Base-by-base conservation (phyloP, 2,888 invertebrate genomes). In the Galerucella nymphaeae region DNA sequence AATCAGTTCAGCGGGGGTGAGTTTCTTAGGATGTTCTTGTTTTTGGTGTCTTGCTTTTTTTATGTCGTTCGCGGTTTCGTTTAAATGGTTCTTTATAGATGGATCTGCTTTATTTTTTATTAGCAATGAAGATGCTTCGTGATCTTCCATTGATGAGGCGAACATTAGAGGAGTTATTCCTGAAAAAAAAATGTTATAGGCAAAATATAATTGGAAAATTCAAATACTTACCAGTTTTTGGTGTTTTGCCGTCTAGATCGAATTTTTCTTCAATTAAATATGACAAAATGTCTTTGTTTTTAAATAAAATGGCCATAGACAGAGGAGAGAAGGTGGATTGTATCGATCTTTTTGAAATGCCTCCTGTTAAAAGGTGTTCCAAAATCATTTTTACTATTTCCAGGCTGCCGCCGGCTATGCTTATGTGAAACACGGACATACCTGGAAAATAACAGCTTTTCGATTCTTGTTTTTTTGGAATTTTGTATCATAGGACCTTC, bases 81-180 rank as follows among this genome's bases (percentile, higher is more conserved):
- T 80, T 57, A 81, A 69, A 55, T 76, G 76, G 67, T 82, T 84
- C 70, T 79, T 81, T 4, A 71, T 30, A 5, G 73, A 71, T 2
- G 72, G 57, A 68, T 83, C 78, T 0, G 83, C 84, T 45, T 82
- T 81, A 38, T 80, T 78, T 57, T 76, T 45, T 10, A 82, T 62
- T 41, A 86, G 76, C 9, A 80, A 58, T 4, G 76, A 74, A 53
- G 80, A 80, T 4, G 81, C 80, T 38, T 78, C 74, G 10, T 70
- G 55, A 74, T 84, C 81, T 65, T 83, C 80, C 74, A 83, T 78
- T 20, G 83, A 82, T 41, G 81, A 80, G 13, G 85, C 84, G 72
- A 84, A 85, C 84, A 85, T 85, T n/a, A 84, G 69, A 4, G 85
- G 84, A 8, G 84, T 83, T 23, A 85, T 74, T 57, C 79, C 85